These are phyloP conservation scores for Glandiceps talaboti DNA, from an alignment of 53 echinoderm and acorn worm species.

Conservation along the genomic window DNA sequence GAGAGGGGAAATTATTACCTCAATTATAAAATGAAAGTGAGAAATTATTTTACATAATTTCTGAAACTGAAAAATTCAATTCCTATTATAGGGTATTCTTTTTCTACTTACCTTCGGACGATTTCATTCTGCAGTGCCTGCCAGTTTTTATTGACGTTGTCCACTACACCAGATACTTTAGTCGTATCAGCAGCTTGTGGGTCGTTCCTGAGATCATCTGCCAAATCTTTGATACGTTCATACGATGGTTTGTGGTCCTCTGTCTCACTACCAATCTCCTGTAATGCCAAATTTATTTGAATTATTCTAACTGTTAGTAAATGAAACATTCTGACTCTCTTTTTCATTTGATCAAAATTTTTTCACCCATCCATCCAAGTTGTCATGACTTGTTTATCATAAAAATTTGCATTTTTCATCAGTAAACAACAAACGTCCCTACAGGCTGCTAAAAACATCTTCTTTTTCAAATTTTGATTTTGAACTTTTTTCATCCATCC, in stretches of 20 bases:
- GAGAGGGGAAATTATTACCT: too few relatives aligned
- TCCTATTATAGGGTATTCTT: not conserved
- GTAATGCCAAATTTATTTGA: not conserved
- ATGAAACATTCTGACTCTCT: too few relatives aligned
- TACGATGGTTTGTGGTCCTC: constrained; percentile 59
- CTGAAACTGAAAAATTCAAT: not conserved
- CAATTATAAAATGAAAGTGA: not conserved
- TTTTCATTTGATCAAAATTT: too few relatives aligned
- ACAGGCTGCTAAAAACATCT: too few relatives aligned
- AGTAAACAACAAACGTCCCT: too few relatives aligned
- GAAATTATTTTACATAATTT: not conserved
- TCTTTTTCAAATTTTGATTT: too few relatives aligned
- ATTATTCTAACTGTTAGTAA: too few relatives aligned
- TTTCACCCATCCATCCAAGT: too few relatives aligned
- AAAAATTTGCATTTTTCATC: too few relatives aligned
- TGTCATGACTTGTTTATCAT: too few relatives aligned
- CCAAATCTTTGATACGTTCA: constrained; percentile 67
- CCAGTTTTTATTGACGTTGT: constrained; percentile 98
- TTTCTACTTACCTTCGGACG: constrained; percentile 50
- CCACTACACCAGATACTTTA: constrained; percentile 57
- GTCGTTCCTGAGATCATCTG: constrained; percentile 70
- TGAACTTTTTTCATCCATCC: too few relatives aligned
- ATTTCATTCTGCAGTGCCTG: constrained; percentile 67
- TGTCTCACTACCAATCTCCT: not conserved
- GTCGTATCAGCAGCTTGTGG: constrained; percentile 60